These are phyloP conservation scores for Sapajus apella DNA, from an alignment of 2,113 vertebrate genomes.

Conservation along the genomic window DNA sequence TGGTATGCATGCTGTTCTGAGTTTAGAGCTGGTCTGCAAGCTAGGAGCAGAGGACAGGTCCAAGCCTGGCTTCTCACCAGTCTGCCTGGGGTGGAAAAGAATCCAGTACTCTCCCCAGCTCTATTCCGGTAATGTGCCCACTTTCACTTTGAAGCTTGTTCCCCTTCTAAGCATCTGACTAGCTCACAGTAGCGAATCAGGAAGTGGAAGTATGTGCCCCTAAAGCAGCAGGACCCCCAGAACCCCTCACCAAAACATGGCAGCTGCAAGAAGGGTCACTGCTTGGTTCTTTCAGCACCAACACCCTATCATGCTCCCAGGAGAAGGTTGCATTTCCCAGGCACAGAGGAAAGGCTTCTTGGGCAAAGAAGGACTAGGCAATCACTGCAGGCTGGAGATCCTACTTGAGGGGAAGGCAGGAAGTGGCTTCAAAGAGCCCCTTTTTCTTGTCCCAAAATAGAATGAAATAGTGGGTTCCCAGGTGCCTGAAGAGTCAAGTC, in stretches of 20 bases:
- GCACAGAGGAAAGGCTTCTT: conserved; percentile 4
- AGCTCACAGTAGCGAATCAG: background rate
- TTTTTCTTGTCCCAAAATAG: background rate
- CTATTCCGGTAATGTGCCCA: background rate
- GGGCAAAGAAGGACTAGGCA: background rate
- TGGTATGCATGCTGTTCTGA: background rate
- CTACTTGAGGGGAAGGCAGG: background rate
- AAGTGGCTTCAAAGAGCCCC: background rate
- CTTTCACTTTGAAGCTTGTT: conserved; percentile 71
- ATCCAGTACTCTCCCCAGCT: background rate
- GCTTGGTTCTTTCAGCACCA: background rate
- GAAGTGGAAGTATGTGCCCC: background rate
- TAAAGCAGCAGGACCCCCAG: background rate
- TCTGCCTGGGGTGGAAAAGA: background rate
- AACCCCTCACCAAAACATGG: background rate
- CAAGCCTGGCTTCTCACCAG: conserved; percentile 1
- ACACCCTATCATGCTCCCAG: background rate
- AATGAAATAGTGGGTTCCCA: background rate
- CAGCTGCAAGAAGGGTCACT: background rate
- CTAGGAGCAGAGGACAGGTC: background rate
- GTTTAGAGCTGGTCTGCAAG: background rate
- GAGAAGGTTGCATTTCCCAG: background rate
- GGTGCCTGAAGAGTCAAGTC: background rate
- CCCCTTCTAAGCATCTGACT: background rate
- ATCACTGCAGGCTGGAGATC: background rate